Base-by-base conservation (phyloP, 2,113 vertebrate genomes). In the Sturnus vulgaris region DNA sequence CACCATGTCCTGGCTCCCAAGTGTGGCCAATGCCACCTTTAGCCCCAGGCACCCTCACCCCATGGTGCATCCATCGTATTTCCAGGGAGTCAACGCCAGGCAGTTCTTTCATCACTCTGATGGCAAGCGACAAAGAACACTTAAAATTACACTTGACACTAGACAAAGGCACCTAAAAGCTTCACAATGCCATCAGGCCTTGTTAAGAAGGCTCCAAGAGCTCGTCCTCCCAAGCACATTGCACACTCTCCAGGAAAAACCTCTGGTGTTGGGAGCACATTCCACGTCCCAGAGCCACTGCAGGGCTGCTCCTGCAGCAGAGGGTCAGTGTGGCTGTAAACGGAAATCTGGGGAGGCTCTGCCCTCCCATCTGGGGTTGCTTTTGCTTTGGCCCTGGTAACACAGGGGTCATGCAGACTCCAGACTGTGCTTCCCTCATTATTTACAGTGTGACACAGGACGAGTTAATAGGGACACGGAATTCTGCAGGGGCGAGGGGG, bases 121-220 rank as follows among this genome's bases (percentile, higher is more conserved):
- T 59, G 78, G 90, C 92, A 90, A 86, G 94, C 22, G 1, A 86
- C 92, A 83, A 40, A 88, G 87, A 95, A 88, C 52, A 82, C 42
- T 61, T 61, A 55, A 65, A 83, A 79, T 90, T 21, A 93, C 87
- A 63, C 68, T 64, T 63, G 82, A 93, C 85, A 78, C 87, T 27
- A 70, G 68, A 96, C 88, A 52, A 95, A 96, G 93, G 95, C 94
- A 96, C 94, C 94, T 90, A 90, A 90, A 95, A 93, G 95, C 93
- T 94, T 60, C 59, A 87, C 87, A 61, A 82, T 0, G 9, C 4
- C 3, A 39, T 27, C 64, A 21, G 88, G 64, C 24, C 1, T 72
- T 79, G 57, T 64, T 82, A 13, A 46, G 75, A 59, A 75, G 47
- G 86, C 80, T 94, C 46, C 72, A 63, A 82, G 82, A 61, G 1